Percentiles rank a stretch among this genome's conserved stretches.
phyloP scores from a whole-genome alignment of 2,888 invertebrate genomes.

The Diarsia mendica region DNA sequence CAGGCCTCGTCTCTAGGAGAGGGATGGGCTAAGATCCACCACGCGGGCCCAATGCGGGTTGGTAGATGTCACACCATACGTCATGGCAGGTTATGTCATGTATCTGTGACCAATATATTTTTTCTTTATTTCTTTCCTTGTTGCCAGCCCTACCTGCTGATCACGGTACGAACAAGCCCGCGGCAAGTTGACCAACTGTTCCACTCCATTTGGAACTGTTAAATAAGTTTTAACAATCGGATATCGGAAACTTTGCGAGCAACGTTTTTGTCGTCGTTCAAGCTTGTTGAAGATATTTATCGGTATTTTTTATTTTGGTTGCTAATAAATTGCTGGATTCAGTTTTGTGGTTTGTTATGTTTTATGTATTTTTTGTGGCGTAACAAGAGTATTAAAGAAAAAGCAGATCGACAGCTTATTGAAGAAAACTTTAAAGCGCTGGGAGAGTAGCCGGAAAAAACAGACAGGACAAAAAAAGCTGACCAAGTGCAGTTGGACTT shows the following conservation, averaged over 20 bases:
- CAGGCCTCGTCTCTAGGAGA: no score
- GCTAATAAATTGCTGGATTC: slow-evolving; percentile 19
- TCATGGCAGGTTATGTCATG: no score
- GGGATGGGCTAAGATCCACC: no score
- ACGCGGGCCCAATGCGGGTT: no score
- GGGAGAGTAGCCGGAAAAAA: no score
- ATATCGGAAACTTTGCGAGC: slow-evolving; percentile 58
- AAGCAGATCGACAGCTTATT: not conserved
- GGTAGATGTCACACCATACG: no score
- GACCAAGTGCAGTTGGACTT: no score
- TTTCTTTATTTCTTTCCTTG: not conserved
- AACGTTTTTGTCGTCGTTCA: slow-evolving; percentile 51
- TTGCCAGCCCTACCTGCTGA: slow-evolving; percentile 56
- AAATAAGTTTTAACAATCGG: slow-evolving; percentile 74
- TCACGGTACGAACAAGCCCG: slow-evolving; percentile 51
- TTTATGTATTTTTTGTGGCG: not conserved
- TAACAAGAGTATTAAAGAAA: not conserved
- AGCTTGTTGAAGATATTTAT: slow-evolving; percentile 49
- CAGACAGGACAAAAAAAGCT: no score
- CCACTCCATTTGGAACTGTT: slow-evolving; percentile 66
- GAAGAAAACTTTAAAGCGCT: not conserved
- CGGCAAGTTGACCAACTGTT: slow-evolving; percentile 65
- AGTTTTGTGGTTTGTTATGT: not conserved
- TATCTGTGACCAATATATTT: no score
- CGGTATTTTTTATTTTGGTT: slow-evolving; percentile 24